Percentiles rank a stretch among this genome's conserved stretches.
phyloP scores from a whole-genome alignment of 2,888 invertebrate genomes.

The Ophioninae sp. region DNA sequence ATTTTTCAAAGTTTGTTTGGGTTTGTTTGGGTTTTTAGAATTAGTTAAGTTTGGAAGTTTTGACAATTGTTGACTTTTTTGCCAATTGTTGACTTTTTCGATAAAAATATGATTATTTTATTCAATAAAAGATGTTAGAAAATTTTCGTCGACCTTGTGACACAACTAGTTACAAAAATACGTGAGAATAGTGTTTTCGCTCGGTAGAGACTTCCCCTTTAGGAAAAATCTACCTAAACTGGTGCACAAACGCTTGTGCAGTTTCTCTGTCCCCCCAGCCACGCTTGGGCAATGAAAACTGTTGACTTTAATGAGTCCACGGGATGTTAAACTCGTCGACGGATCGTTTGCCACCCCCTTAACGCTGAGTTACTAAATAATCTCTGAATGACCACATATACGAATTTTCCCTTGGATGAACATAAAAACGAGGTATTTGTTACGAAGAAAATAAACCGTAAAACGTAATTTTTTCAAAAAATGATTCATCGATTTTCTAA shows the following conservation, averaged over 20 bases:
- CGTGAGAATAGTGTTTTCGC: constrained; percentile 42
- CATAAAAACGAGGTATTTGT: too few relatives aligned
- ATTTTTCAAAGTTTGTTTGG: too few relatives aligned
- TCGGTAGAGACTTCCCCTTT: constrained; percentile 16
- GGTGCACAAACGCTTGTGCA: constrained; percentile 49
- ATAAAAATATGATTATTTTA: too few relatives aligned
- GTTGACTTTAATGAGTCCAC: constrained; percentile 59
- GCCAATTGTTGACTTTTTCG: too few relatives aligned
- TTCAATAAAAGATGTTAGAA: constrained; percentile 30
- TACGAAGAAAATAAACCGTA: not conserved
- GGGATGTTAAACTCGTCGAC: constrained; percentile 60
- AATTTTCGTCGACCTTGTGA: constrained; percentile 47
- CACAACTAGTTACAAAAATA: constrained; percentile 21
- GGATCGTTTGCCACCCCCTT: constrained; percentile 23
- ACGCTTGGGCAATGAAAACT: constrained; percentile 60
- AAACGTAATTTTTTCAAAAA: not conserved
- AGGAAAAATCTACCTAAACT: constrained; percentile 20
- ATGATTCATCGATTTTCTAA: not conserved
- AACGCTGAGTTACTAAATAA: constrained; percentile 13
- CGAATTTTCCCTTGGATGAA: not conserved
- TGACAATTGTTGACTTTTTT: too few relatives aligned
- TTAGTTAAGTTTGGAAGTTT: too few relatives aligned
- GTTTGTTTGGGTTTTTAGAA: too few relatives aligned
- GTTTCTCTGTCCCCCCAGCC: constrained; percentile 22
- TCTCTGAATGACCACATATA: not conserved